Percentiles rank a stretch among this genome's conserved stretches.
These are phyloP conservation scores for Cossypha polioptera DNA, from an alignment of 2,797 vertebrate species.

Conservation along the genomic window DNA sequence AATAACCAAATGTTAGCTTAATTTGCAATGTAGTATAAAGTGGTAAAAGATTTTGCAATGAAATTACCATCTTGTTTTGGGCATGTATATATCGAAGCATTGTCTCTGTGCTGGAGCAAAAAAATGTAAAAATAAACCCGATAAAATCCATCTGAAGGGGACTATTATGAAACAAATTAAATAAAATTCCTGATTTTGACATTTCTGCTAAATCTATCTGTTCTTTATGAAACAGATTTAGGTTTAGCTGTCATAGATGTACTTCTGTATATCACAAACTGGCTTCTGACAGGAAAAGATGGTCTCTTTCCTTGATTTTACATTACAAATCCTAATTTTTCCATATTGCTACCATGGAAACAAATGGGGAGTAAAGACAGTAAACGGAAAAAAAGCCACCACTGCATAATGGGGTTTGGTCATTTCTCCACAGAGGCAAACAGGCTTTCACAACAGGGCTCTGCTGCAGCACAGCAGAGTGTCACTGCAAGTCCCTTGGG, in stretches of 20 bases:
- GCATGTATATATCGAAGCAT: not conserved
- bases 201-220: not conserved
- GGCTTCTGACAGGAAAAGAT: not conserved
- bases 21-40: not conserved
- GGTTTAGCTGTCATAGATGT: not conserved
- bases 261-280: not conserved
- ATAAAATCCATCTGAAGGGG: not conserved
- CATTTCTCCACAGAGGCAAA: not conserved
- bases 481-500: not conserved
- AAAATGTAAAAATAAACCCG: not conserved
- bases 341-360: constrained; percentile 44
- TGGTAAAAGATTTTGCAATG: not conserved
- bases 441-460: not conserved
- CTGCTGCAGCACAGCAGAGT: not conserved
- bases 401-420: not conserved
- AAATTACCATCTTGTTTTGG: not conserved
- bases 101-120: not conserved
- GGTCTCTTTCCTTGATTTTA: not conserved
- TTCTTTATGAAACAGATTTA: not conserved
- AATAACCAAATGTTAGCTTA: not conserved
- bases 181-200: not conserved
- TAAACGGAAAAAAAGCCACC: not conserved
- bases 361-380: not conserved
- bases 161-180: not conserved
- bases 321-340: not conserved